These are phyloP conservation scores for Papilio machaon DNA, from an alignment of 1,140 invertebrate species.

Conservation along the genomic window DNA sequence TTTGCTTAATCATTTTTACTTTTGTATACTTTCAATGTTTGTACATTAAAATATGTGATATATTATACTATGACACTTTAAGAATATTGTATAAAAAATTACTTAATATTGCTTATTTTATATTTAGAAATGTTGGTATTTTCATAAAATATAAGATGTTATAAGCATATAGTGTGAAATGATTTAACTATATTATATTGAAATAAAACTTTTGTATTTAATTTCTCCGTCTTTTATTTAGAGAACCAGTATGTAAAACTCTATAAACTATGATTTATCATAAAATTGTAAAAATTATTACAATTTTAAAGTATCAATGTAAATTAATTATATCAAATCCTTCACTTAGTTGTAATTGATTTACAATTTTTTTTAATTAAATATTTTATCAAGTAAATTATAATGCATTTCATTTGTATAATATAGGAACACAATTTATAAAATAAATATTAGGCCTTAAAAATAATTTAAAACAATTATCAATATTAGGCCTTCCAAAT, in stretches of 20 bases:
- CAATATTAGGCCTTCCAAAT: background rate
- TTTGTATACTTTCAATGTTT: background rate
- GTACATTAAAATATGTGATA: conserved; percentile 1
- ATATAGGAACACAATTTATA: conserved; percentile 14
- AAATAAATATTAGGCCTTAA: background rate
- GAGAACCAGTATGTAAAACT: background rate
- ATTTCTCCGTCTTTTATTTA: background rate
- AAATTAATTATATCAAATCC: background rate
- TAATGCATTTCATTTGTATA: background rate
- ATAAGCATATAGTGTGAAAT: background rate
- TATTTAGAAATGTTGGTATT: background rate
- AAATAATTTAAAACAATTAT: background rate
- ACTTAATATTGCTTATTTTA: background rate
- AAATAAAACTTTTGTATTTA: background rate
- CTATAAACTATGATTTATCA: background rate
- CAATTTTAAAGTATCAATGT: background rate
- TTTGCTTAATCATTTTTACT: background rate
- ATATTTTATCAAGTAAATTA: background rate
- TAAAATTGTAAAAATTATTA: background rate
- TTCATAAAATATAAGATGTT: background rate
- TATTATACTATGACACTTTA: background rate
- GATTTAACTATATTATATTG: background rate
- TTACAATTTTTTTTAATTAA: background rate
- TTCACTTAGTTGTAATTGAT: background rate
- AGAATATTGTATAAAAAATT: background rate